phyloP scores from a whole-genome alignment of 2,888 invertebrate genomes.

The Pyrgus malvae region DNA sequence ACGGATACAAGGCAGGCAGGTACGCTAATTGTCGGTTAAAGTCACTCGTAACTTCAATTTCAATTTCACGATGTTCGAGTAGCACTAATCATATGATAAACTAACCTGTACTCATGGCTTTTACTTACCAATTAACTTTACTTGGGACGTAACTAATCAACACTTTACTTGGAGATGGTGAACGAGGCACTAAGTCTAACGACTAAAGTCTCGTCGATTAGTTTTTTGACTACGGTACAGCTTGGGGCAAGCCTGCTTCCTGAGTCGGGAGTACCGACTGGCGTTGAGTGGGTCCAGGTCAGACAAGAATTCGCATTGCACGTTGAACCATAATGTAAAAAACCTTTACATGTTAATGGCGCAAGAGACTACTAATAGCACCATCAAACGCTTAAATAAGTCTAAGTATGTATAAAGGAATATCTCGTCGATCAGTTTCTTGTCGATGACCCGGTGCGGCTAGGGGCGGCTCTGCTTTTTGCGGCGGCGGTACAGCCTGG shows the following conservation, averaged over 20 bases:
- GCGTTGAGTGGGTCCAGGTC: constrained; percentile 93
- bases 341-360: not conserved
- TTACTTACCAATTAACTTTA: too few species aligned
- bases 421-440: constrained; percentile 91
- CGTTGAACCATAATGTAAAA: not conserved
- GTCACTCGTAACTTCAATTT: too few species aligned
- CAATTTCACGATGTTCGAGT: too few species aligned
- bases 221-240: constrained; percentile 92
- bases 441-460: constrained; percentile 91
- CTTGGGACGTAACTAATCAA: too few species aligned
- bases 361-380: not conserved
- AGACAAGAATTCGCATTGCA: constrained; percentile 79
- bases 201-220: constrained; percentile 92
- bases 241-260: constrained; percentile 86
- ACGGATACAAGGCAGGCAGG: too few species aligned
- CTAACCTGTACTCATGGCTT: too few species aligned
- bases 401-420: constrained; percentile 78
- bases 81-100: too few species aligned
- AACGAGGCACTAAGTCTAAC: too few species aligned
- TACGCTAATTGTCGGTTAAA: too few species aligned
- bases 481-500: constrained; percentile 89
- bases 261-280: constrained; percentile 88
- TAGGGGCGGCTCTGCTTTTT: constrained; percentile 86
- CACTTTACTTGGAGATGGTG: too few species aligned
- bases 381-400: not conserved